Conservation (phyloP, 2,113 vertebrate species). For the Sapajus apella region DNA sequence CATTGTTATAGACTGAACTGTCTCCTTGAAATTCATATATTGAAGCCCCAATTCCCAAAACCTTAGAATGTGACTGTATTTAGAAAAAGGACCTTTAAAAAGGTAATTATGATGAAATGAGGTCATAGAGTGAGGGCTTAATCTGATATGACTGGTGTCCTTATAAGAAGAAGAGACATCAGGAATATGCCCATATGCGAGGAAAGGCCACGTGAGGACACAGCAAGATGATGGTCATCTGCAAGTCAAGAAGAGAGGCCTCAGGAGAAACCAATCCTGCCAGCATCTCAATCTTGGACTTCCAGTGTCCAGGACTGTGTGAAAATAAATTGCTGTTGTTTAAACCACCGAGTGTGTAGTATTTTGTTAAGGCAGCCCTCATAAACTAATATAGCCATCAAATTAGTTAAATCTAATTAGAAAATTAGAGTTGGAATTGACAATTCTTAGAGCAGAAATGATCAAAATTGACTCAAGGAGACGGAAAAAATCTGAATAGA, state of each 20-base stretch:
- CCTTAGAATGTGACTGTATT: neutral
- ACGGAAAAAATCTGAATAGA: neutral
- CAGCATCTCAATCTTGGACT: neutral
- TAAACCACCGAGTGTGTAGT: neutral
- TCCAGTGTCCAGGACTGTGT: neutral
- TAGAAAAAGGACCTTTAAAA: neutral
- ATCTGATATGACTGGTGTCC: neutral
- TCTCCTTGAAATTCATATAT: neutral
- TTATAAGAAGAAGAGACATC: neutral
- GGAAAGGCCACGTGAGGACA: neutral
- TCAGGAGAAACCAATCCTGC: neutral
- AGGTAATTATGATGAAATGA: too few species aligned
- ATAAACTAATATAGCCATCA: neutral
- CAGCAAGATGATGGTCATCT: neutral
- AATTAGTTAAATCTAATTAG: neutral
- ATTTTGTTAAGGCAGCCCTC: neutral
- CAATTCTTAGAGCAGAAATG: neutral
- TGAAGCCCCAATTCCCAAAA: neutral
- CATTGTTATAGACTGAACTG: neutral
- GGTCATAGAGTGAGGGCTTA: neutral
- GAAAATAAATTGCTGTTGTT: neutral
- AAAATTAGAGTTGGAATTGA: neutral
- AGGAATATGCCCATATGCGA: neutral
- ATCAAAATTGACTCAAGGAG: neutral
- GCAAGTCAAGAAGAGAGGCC: neutral